These are phyloP conservation scores for Nothoprocta pentlandii DNA, from an alignment of 2,113 vertebrate species.

Conservation along the genomic window DNA sequence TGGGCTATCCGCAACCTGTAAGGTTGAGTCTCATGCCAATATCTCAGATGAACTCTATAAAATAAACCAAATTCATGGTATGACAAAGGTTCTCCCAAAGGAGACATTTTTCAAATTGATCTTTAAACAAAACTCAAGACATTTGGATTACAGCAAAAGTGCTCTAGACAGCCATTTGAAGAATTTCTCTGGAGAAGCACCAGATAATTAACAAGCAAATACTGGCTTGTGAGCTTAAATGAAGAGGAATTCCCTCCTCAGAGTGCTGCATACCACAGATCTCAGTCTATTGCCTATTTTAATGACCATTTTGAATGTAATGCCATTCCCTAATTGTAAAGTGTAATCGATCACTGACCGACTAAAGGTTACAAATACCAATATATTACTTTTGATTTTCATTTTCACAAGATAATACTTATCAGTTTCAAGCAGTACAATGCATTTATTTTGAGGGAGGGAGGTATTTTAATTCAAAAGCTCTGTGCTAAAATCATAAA, in stretches of 20 bases:
- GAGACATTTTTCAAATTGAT: not conserved
- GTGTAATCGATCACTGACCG: not conserved
- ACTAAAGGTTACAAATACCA: not conserved
- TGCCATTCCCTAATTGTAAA: not conserved
- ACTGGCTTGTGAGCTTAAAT: not conserved
- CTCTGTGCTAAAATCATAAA: not conserved
- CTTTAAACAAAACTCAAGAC: not conserved
- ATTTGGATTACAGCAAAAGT: not conserved
- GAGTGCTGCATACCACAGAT: not conserved
- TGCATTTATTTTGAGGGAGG: not conserved
- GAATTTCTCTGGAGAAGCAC: not conserved
- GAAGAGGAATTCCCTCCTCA: not conserved
- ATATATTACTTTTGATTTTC: not conserved
- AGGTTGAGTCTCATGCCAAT: not conserved
- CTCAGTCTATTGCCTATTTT: not conserved
- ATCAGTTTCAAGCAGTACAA: not conserved
- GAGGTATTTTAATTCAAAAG: not conserved
- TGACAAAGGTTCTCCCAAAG: not conserved
- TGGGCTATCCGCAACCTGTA: not conserved
- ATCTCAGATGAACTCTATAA: not conserved
- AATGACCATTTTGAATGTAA: not conserved
- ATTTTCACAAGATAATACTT: not conserved
- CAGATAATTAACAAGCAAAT: not conserved
- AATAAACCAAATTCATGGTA: not conserved
- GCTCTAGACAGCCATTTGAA: not conserved